Evolutionary conservation across 2,113 vertebrate genomes (phyloP).

Genomic region (Acinonyx jubatus): DNA sequence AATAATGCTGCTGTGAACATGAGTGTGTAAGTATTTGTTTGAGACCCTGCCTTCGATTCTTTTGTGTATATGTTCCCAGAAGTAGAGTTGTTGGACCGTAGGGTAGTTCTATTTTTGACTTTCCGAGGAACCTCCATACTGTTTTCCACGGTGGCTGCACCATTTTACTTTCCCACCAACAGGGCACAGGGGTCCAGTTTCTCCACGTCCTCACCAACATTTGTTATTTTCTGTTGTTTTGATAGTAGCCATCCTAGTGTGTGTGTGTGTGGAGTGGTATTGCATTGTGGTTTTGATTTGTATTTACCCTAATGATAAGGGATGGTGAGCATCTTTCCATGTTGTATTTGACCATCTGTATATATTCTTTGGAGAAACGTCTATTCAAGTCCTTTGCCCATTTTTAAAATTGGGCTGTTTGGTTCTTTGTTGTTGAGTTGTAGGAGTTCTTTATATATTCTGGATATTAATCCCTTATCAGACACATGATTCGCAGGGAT

Average conservation of each 20-base stretch:
- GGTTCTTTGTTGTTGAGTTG: background rate
- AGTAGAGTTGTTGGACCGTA: background rate
- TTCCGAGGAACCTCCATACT: accelerated
- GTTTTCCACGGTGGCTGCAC: accelerated
- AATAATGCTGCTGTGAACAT: accelerated
- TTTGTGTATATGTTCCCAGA: accelerated
- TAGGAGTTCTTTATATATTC: background rate
- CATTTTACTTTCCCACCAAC: accelerated
- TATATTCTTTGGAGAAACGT: background rate
- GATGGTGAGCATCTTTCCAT: background rate
- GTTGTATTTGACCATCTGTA: background rate
- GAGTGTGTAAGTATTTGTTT: background rate
- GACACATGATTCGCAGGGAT: background rate
- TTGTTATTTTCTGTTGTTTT: background rate
- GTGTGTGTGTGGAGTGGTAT: background rate
- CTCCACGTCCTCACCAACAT: background rate
- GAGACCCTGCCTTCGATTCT: background rate
- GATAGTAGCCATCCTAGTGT: background rate
- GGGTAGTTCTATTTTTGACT: background rate
- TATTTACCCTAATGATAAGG: background rate
- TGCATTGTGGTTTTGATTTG: background rate
- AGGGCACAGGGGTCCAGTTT: accelerated
- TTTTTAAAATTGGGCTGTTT: background rate
- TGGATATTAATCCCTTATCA: background rate
- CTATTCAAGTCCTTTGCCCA: background rate